phyloP scores from a whole-genome alignment of 2,888 invertebrate species.

The Ecdyonurus torrentis region DNA sequence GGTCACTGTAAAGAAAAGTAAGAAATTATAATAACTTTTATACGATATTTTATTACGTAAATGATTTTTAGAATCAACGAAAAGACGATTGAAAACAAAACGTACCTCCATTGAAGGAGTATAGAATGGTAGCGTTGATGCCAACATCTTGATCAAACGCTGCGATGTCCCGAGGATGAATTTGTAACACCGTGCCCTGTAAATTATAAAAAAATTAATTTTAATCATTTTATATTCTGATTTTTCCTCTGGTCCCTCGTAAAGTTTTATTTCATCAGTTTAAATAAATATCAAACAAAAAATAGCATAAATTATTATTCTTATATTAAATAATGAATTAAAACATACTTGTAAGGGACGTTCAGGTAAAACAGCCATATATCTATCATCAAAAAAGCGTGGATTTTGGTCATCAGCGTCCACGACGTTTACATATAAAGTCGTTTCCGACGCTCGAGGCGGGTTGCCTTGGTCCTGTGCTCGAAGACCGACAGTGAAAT shows the following conservation, averaged over 20 bases:
- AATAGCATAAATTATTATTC: not conserved
- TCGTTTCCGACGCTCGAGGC: slow-evolving; percentile 56
- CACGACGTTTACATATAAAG: slow-evolving; percentile 57
- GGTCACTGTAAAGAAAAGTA: too few relatives aligned
- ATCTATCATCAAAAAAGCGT: slow-evolving; percentile 56
- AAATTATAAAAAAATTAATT: not conserved
- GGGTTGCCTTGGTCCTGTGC: slow-evolving; percentile 66
- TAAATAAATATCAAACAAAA: too few relatives aligned
- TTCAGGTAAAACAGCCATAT: slow-evolving; percentile 48
- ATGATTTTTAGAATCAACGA: not conserved
- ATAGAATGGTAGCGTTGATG: slow-evolving; percentile 55
- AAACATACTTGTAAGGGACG: not conserved
- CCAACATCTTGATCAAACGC: slow-evolving; percentile 70
- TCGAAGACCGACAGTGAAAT: slow-evolving; percentile 55
- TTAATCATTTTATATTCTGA: not conserved
- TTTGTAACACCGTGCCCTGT: slow-evolving; percentile 43
- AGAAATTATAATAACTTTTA: too few relatives aligned
- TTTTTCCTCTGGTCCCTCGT: not conserved
- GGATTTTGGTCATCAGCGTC: slow-evolving; percentile 91
- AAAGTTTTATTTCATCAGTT: too few relatives aligned
- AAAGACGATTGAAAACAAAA: slow-evolving; percentile 1
- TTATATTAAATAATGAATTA: not conserved
- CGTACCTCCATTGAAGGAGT: slow-evolving; percentile 39
- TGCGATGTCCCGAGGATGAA: slow-evolving; percentile 53
- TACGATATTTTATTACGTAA: too few relatives aligned